Evolutionary conservation across 2,113 vertebrate species (phyloP), one percentile per base, ranked within the genome.

Genomic region (Centropus bengalensis): DNA sequence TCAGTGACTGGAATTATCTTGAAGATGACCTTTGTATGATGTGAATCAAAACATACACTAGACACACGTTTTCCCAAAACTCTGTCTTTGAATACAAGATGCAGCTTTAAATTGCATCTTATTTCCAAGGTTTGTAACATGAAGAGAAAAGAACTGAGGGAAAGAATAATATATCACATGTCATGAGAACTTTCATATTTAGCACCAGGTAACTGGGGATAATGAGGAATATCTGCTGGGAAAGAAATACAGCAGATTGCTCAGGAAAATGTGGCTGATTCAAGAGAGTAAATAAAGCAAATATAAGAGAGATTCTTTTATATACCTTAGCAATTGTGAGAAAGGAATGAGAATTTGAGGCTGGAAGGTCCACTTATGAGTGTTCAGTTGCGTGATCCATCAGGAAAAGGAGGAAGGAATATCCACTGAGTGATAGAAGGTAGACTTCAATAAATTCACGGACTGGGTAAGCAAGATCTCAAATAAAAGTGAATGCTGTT

Each of bases 181-280:
- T 85, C 9, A 1, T 16, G 59, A 88, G 40, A 59, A 36, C 15
- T 33, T 66, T 67, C 70, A 22, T 79, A 55, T 60, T 67, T 0
- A 0, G 27, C 13, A 54, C 44, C 91, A 79, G 16, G 7, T 47
- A 71, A 60, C 32, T 27, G 30, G 18, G 28, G 49, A 73, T 87
- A 93, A 85, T 36, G 14, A 75, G 12, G 62, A 82, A 30, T 58
- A 40, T 60, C 49, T 71, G 4, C 40, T 73, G 62, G 67, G 44
- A 82, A 87, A 89, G 49, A 73, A 71, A 85, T 76, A 26, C 9
- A 69, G 21, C 30, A 85, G 27, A 49, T 45, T 82, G 19, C 27
- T 68, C 70, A 60, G 74, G 66, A 89, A 91, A 73, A 76, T 18
- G 10, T 60, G 91, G 73, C 79, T 88, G 38, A 76, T 73, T 91